Evolutionary conservation across 2,797 vertebrate species (phyloP), one percentile per base, ranked within the genome.

Genomic region (Anguilla obscura): DNA sequence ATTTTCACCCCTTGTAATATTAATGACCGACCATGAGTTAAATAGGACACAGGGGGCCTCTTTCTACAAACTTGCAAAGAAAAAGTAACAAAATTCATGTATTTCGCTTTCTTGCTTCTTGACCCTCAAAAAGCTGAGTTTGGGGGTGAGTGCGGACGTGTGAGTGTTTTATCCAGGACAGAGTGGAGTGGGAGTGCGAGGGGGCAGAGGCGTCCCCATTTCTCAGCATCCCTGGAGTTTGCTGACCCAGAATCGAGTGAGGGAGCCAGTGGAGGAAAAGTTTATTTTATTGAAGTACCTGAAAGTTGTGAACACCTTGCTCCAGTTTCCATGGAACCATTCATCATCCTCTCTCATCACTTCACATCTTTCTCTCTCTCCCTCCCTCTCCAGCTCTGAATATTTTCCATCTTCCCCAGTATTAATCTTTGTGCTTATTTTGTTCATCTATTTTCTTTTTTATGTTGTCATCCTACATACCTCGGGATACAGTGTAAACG

Each of bases 231-330:
- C 92, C 94, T 88, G 24, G 95, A 94, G 96, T 92, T 91, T 87
- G 89, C 91, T 95, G 95, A 96, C 96, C 96, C 95, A 96, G 95
- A 96, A 96, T 93, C 69, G 88, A 92, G 93, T 89, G 89, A 93
- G 91, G 92, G 92, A 88, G 91, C 93, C 94, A 93, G 91, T 89
- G 79, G 89, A 89, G 80, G 85, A 84, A 79, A 71, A 89, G 88
- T 95, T 95, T 95, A 91, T 93, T 96, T 95, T 95, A 71, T 30
- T 52, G 54, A 88, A 88, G 87, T 85, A 88, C 83, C 87, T 88
- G 82, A 85, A 88, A 85, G 87, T 88, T 88, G 84, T 84, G 84
- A 76, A 48, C 87, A 88, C 87, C 87, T 88, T 82, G 87, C 66
- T 84, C 87, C 87, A 85, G 24, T 85, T 88, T 58, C 30, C 10